Percentiles rank a stretch among this genome's conserved stretches.
phyloP scores from a whole-genome alignment of 2,888 invertebrate species.

The Herminia tarsipennalis region DNA sequence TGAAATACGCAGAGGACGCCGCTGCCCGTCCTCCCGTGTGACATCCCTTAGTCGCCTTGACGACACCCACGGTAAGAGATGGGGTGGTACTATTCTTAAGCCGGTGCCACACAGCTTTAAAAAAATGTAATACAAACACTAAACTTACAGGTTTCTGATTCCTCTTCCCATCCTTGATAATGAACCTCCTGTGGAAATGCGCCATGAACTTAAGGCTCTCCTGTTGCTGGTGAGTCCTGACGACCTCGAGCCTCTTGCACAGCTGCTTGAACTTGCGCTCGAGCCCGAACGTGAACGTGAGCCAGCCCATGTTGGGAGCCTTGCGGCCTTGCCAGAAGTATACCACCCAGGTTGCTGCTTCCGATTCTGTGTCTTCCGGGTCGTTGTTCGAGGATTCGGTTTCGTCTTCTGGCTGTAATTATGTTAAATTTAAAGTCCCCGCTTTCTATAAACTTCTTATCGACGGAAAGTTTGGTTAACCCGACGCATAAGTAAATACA shows the following conservation, averaged over 20 bases:
- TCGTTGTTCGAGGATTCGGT: constrained; percentile 70
- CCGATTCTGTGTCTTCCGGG: constrained; percentile 75
- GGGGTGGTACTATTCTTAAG: no score
- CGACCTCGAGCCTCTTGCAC: constrained; percentile 89
- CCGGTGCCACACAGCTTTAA: no score
- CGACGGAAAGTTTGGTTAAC: no score
- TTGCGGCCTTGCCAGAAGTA: constrained; percentile 99
- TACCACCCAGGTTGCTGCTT: constrained; percentile 92
- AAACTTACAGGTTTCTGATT: constrained; percentile 77
- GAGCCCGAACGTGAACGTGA: constrained; percentile 98
- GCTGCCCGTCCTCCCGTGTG: no score
- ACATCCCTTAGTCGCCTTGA: no score
- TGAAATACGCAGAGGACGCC: no score
- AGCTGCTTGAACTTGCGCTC: constrained; percentile 80
- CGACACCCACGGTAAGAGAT: no score
- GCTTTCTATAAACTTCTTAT: no score
- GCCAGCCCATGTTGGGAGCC: constrained; percentile 99
- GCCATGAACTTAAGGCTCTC: constrained; percentile 99
- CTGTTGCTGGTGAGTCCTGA: constrained; percentile 98
- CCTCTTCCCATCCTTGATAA: constrained; percentile 95
- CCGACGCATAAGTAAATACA: no score
- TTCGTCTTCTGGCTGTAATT: constrained; percentile 82
- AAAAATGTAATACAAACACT: no score
- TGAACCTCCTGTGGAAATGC: constrained; percentile 96
- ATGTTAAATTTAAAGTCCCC: no score